Evolutionary conservation across 2,888 invertebrate species (phyloP), one percentile per base, ranked within the genome.

Genomic region (Chamaedrilus cognettii): DNA sequence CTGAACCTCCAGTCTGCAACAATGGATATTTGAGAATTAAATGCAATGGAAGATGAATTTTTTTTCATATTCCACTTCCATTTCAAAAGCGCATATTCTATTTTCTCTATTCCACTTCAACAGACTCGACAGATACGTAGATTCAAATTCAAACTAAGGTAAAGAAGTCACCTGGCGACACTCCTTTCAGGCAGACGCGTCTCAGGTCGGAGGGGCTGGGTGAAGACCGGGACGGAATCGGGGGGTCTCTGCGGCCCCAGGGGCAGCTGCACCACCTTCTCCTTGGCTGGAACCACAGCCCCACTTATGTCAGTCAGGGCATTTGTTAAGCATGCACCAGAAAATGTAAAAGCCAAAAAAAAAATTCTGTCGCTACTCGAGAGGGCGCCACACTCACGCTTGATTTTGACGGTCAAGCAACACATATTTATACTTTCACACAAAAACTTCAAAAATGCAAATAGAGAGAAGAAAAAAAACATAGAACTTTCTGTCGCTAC

Each of bases 161-260:
- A n/a, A n/a, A n/a, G n/a, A n/a, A n/a, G n/a, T n/a, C n/a, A 83
- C 82, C 78, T 81, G 28, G 81, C 82, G 66, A 80, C 79, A 19
- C 79, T 79, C 33, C 77, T 69, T 67, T 80, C 80, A 26, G 42
- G 72, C 58, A 79, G 79, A 60, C 76, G 77, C 64, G 80, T 78
- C 64, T 83, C 82, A 30, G 80, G 82, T 67, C 77, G 77, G 32
- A 82, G 71, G 2, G 80, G 78, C 30, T 64, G 58, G 28, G 33
- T n/a, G 7, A 26, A 26, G 4, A 33, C 51, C 26, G 51, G 35
- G 7, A 33, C 59, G 33, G 30, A 49, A 19, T 52, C 68, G n/a
- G 4, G 68, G 42, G 11, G 70, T 59, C 30, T 71, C 57, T 42
- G 68, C 62, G 2, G 62, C 3, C 70, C 55, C 31, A 67, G 67